Base-by-base conservation (phyloP, 2,113 vertebrate species). In the Phaetusa simplex region DNA sequence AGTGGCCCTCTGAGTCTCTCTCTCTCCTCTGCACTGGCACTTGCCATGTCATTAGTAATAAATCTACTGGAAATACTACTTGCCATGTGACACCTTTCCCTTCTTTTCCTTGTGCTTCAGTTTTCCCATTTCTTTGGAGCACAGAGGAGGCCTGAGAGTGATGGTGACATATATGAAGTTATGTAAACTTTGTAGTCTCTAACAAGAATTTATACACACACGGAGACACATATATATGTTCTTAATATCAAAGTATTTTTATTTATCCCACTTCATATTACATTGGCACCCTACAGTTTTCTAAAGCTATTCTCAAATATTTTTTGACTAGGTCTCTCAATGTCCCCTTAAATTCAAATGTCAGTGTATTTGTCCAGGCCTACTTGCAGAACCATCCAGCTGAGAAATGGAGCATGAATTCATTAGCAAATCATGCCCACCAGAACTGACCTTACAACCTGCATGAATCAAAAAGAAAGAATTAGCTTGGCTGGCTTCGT, bases 381-480 rank as follows among this genome's bases (percentile, higher is more conserved):
- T 76, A 79, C 90, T 82, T 85, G 58, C 85, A 93, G 94, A 96
- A 92, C 40, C 78, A 96, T 40, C 47, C 95, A 97, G 40, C 65
- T 95, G 94, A 89, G 91, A 94, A 94, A 94, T 81, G 65, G 86
- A 96, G 93, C 93, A 94, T 24, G 53, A 86, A 93, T 95, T 97
- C 83, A 85, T 95, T 94, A 97, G 45, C 40, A 93, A 95, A 65
- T 94, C 73, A 56, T 89, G 91, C 65, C 66, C 88, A 89, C 84
- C 78, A 95, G 86, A 95, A 90, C 62, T 93, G 91, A 95, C 93
- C 93, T 93, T 93, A 89, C 45, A 94, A 94, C 93, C 88, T 81
- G n/a, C 82, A 66, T 69, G 80, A 90, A 96, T 79, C 82, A 50
- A 93, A 95, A 91, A 67, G 40, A 49, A 80, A 90, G 52, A n/a